These are phyloP conservation scores for Muscina levida DNA, from an alignment of 2,888 invertebrate genomes.

Conservation along the genomic window DNA sequence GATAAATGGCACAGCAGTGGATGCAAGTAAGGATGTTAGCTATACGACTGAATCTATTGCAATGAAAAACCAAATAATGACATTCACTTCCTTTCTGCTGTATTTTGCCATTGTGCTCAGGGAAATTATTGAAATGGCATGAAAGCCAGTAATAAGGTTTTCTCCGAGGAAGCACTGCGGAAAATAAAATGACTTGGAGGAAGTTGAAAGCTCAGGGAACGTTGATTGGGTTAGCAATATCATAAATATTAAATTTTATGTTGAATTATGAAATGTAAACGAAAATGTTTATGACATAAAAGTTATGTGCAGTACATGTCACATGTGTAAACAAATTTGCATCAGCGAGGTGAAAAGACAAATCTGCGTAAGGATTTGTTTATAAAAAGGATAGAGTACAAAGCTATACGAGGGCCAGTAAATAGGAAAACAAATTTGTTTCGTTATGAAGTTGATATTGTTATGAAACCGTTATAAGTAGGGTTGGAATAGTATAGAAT, in stretches of 20 bases:
- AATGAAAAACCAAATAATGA: constrained; percentile 34
- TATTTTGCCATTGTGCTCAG: background rate
- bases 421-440: no score
- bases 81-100: constrained; percentile 14
- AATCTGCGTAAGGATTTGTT: no score
- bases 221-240: background rate
- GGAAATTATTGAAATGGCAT: constrained; percentile 35
- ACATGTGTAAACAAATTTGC: constrained; percentile 39
- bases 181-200: background rate
- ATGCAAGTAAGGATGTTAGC: background rate
- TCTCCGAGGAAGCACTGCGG: background rate
- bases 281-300: constrained; percentile 28
- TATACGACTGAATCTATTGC: constrained; percentile 19
- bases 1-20: constrained; percentile 33
- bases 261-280: constrained; percentile 15
- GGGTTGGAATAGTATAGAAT: no score
- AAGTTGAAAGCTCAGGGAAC: no score
- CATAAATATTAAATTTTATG: constrained; percentile 46
- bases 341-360: background rate
- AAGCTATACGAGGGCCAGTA: no score
- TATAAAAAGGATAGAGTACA: no score
- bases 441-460: no score
- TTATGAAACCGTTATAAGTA: no score
- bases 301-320: constrained; percentile 30
- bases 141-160: constrained; percentile 25